These are phyloP conservation scores for Columba janthina DNA, from an alignment of 2,113 vertebrate species.

Conservation along the genomic window DNA sequence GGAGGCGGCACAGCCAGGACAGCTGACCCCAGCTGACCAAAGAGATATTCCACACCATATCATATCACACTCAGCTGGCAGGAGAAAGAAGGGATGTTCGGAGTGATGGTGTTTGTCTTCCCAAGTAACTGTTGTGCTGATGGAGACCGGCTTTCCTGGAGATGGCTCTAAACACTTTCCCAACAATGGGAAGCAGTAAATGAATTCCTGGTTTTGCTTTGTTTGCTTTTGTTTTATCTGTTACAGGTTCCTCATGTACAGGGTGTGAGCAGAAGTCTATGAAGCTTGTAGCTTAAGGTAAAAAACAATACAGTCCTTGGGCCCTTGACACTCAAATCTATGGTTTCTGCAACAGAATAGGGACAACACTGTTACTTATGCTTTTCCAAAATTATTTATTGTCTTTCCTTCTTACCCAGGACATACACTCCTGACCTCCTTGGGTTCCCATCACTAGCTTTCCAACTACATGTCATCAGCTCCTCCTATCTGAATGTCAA, in stretches of 20 bases:
- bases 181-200: neutral
- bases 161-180: neutral
- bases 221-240: neutral
- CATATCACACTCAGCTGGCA: neutral
- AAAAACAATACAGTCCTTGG: neutral
- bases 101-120: neutral
- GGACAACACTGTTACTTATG: neutral
- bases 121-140: rapidly evolving
- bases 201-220: neutral
- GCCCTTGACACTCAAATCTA: neutral
- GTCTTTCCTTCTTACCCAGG: neutral
- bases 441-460: neutral
- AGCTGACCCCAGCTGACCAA: neutral
- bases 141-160: neutral
- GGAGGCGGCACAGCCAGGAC: neutral
- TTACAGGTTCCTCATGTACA: neutral
- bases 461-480: neutral
- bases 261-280: neutral
- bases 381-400: neutral
- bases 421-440: neutral
- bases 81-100: neutral
- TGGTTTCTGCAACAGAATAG: neutral
- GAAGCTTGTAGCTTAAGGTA: neutral
- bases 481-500: neutral
- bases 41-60: neutral